Evolutionary conservation across 37 sponge, comb jelly and placozoan species (phyloP).

Genomic region (Petrosia ficiformis): DNA sequence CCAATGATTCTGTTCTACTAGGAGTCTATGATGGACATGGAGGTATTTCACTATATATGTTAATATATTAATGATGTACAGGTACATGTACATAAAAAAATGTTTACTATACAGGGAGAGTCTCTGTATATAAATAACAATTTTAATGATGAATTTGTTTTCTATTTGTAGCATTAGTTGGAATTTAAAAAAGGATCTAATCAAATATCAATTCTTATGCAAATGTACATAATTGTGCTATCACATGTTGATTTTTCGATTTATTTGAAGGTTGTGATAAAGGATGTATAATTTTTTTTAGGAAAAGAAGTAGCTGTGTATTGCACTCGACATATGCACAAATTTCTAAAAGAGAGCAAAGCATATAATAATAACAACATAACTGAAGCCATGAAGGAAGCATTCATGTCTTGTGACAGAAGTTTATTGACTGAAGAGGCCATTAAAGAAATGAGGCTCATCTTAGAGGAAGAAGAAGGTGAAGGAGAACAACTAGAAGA

Average conservation of each 20-base stretch:
- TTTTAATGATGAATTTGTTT: not conserved
- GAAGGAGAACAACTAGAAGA: not conserved
- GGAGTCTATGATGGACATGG: constrained; percentile 94
- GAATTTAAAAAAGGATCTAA: not conserved
- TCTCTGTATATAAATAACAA: not conserved
- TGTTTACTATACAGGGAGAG: too few relatives aligned
- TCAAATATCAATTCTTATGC: not conserved
- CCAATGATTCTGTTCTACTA: constrained; percentile 64
- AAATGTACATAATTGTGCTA: not conserved
- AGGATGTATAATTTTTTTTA: constrained; percentile 5
- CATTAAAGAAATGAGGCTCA: constrained; percentile 49
- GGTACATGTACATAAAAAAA: not conserved
- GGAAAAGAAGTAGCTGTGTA: constrained; percentile 87
- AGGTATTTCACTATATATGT: constrained; percentile 44
- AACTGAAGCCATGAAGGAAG: constrained; percentile 51
- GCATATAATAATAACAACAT: constrained; percentile 41
- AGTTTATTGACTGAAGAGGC: constrained; percentile 30
- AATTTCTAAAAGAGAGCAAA: constrained; percentile 33
- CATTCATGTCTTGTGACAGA: constrained; percentile 75
- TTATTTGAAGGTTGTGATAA: not conserved
- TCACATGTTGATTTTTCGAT: not conserved
- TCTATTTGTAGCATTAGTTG: too few relatives aligned
- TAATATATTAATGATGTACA: not conserved
- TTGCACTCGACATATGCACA: constrained; percentile 58
- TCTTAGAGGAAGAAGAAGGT: constrained; percentile 1